Percentiles rank a stretch among this genome's conserved stretches.
These are phyloP conservation scores for Paramormyrops kingsleyae DNA, from an alignment of 2,113 vertebrate genomes.

Conservation along the genomic window DNA sequence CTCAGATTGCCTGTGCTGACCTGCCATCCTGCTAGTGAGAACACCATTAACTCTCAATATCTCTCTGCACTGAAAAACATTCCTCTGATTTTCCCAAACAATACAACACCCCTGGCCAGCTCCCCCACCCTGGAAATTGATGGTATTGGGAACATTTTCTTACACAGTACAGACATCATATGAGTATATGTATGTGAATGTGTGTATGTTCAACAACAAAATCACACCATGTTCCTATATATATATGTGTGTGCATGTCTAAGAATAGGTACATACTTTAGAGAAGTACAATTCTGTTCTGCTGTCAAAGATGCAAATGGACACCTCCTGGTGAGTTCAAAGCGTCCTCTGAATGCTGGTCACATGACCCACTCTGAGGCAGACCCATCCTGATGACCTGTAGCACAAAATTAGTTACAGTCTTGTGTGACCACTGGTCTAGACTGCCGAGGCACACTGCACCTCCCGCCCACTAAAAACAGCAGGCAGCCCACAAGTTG, in stretches of 20 bases:
- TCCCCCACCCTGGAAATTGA: neutral
- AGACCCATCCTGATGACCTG: neutral
- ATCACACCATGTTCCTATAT: neutral
- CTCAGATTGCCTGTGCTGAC: neutral
- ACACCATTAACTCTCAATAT: neutral
- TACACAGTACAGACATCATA: neutral
- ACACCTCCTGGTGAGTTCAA: conserved; percentile 33
- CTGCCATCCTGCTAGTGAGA: neutral
- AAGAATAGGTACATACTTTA: neutral
- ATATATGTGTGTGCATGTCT: neutral
- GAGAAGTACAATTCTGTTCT: conserved; percentile 1
- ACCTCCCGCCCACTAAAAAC: neutral
- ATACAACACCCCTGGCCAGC: neutral
- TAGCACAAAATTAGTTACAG: neutral
- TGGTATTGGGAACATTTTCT: neutral
- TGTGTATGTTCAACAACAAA: neutral
- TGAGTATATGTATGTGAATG: neutral
- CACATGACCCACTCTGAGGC: neutral
- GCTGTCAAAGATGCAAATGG: conserved; percentile 31
- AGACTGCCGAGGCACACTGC: neutral
- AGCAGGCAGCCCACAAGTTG: neutral
- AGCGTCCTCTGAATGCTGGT: conserved; percentile 37
- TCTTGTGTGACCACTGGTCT: neutral
- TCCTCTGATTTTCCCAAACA: neutral
- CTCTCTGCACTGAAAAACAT: neutral